These are phyloP conservation scores for Wiebesia pumilae DNA, from an alignment of 1,140 invertebrate species.

Conservation along the genomic window DNA sequence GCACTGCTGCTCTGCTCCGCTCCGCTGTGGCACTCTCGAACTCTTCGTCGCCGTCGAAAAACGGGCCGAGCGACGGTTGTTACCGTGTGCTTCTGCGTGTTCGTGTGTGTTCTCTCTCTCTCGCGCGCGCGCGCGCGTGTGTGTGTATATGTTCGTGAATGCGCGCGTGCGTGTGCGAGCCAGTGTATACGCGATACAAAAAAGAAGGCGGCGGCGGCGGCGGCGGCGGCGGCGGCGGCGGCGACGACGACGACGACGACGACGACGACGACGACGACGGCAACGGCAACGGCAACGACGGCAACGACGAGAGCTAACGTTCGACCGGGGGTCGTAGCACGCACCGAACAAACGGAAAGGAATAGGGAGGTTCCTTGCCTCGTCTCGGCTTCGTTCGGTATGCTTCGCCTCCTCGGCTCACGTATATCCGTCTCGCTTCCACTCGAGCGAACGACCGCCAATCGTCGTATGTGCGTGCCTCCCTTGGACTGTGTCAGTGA, in stretches of 20 bases:
- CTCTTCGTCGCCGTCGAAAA: constrained; percentile 23
- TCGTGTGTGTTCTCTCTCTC: not conserved
- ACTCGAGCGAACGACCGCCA: not conserved
- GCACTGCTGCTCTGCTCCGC: constrained; percentile 40
- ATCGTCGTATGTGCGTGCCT: not conserved
- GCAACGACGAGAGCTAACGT: not conserved
- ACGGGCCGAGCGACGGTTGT: constrained; percentile 29
- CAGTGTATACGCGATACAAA: not conserved
- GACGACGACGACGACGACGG: not conserved
- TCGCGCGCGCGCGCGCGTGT: not conserved
- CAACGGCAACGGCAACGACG: no score
- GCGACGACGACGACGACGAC: not conserved
- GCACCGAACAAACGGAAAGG: not conserved
- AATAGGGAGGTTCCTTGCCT: not conserved
- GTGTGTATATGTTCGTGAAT: not conserved
- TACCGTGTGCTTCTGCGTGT: not conserved
- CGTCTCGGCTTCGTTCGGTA: not conserved
- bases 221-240: constrained; percentile 17
- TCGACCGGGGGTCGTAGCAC: constrained; percentile 26
- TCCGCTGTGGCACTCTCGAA: constrained; percentile 23
- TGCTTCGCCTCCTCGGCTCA: not conserved
- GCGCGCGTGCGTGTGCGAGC: not conserved
- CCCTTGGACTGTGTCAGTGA: not conserved
- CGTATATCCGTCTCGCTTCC: not conserved
- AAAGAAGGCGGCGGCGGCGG: constrained; percentile 32